Percentiles rank a stretch among this genome's conserved stretches.
These are phyloP conservation scores for Pegea sp. DNA, from an alignment of 23 tunicate genomes.

Conservation along the genomic window DNA sequence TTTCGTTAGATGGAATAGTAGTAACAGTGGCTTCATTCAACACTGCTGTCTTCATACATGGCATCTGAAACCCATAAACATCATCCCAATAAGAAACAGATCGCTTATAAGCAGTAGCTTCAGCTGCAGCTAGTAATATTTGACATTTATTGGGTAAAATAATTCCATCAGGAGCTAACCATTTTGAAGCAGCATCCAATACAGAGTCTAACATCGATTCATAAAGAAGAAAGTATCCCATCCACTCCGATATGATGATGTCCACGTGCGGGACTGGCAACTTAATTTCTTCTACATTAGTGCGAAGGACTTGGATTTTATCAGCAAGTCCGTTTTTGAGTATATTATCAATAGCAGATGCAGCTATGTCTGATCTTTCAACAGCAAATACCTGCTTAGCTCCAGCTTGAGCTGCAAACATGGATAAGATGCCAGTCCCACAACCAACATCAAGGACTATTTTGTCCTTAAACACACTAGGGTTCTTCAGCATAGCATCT, in stretches of 20 bases:
- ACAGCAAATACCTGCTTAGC: slow-evolving; percentile 90
- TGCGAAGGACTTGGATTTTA: slow-evolving; percentile 70
- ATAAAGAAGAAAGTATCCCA: slow-evolving; percentile 91
- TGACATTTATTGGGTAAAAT: slow-evolving; percentile 36
- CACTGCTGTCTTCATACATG: slow-evolving; percentile 26
- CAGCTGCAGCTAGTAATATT: slow-evolving; percentile 27
- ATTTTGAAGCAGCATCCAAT: slow-evolving; percentile 54
- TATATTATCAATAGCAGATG: slow-evolving; percentile 64
- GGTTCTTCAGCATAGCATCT: slow-evolving; percentile 50
- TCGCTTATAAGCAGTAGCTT: slow-evolving; percentile 18
- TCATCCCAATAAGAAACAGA: slow-evolving; percentile 62
- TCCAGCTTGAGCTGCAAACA: slow-evolving; percentile 90
- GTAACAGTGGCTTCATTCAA: slow-evolving; percentile 40
- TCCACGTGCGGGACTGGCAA: slow-evolving; percentile 54
- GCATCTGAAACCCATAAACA: slow-evolving; percentile 95
- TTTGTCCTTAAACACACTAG: slow-evolving; percentile 39
- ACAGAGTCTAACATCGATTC: slow-evolving; percentile 95
- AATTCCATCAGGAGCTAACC: slow-evolving; percentile 32
- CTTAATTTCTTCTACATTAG: slow-evolving; percentile 47
- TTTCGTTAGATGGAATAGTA: slow-evolving; percentile 9
- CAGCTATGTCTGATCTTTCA: slow-evolving; percentile 97
- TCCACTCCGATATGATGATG: slow-evolving; percentile 94
- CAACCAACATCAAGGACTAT: slow-evolving; percentile 93
- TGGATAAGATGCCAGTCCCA: slow-evolving; percentile 92
- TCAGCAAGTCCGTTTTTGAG: slow-evolving; percentile 55